These are phyloP conservation scores for Telmatherina bonti DNA, from an alignment of 2,797 vertebrate genomes.

Conservation along the genomic window DNA sequence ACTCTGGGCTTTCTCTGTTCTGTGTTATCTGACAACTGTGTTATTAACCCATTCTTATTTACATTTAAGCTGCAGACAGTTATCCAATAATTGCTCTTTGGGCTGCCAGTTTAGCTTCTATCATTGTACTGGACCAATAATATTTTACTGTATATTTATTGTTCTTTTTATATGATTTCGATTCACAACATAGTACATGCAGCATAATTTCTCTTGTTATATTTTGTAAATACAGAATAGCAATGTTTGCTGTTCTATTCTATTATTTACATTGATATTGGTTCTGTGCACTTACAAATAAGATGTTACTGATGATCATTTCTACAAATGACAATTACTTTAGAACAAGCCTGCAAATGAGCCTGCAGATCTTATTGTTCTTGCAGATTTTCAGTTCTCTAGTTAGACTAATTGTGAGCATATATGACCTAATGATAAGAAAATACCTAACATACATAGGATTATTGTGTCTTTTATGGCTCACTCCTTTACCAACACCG, in stretches of 20 bases:
- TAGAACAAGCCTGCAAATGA: neutral
- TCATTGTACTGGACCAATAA: slow-evolving; percentile 45
- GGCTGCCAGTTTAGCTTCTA: slow-evolving; percentile 61
- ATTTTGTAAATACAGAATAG: slow-evolving; percentile 19
- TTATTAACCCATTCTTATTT: slow-evolving; percentile 63
- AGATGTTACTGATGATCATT: slow-evolving; percentile 34
- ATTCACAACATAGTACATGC: slow-evolving; percentile 5
- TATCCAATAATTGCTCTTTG: slow-evolving; percentile 70
- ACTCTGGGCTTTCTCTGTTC: slow-evolving; percentile 42
- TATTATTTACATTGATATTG: slow-evolving; percentile 37
- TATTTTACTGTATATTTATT: slow-evolving; percentile 39
- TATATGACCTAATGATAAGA: neutral
- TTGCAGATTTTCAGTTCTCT: neutral
- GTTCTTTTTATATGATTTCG: slow-evolving; percentile 7
- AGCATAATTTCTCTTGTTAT: slow-evolving; percentile 15
- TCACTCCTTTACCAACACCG: neutral
- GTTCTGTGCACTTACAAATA: slow-evolving; percentile 30
- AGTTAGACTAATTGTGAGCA: neutral
- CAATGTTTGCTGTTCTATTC: slow-evolving; percentile 22
- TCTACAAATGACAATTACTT: slow-evolving; percentile 23
- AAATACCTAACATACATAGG: neutral
- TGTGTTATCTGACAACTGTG: slow-evolving; percentile 58
- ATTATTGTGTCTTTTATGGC: neutral
- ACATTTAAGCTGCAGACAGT: slow-evolving; percentile 59
- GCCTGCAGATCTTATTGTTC: slow-evolving; percentile 3